Evolutionary conservation across 2,888 invertebrate genomes (phyloP), one percentile per base, ranked within the genome.

Genomic region (Phyllotreta striolata): DNA sequence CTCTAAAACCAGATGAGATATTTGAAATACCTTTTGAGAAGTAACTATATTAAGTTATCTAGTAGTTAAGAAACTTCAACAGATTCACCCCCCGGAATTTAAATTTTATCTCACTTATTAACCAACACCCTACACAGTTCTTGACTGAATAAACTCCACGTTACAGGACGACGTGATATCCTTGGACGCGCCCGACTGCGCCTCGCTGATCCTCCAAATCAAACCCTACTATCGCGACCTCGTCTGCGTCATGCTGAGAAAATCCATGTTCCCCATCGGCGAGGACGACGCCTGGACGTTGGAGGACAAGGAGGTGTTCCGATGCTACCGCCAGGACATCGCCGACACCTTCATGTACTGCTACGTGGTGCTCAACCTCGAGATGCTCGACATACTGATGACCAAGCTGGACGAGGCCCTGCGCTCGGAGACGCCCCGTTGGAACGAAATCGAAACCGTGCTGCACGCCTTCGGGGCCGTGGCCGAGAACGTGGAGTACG

Each of bases 251-350:
- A 83, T 96, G 63, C 83, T 96, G 24, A 83, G 86, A 55, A 96
- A 97, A 82, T 90, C 93, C 0, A 90, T 91, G 76, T 88, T 90
- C 70, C 93, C 95, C 0, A 66, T 66, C 5, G 67, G 74, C 13
- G 77, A 81, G 12, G 86, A 87, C 58, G 82, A 80, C 6, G 82
- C 86, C 0, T 86, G 91, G 83, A 85, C 88, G 3, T 83, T 87
- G 35, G 95, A 96, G 70, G 96, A 96, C 76, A 87, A 89, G 64
- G 96, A 97, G 80, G 84, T 90, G 52, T 89, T 96, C 76, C 85
- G 96, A 8, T 95, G 95, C 80, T 79, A 80, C 58, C 70, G 79
- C 6, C 78, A 79, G 67, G 81, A 82, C 61, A 77, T 81, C 10
- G 77, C 80, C 1, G 81, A 82, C 66, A 82, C 81, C 4, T 80